A percentile compares a stretch with the other conserved stretches of the same genome.
phyloP scores from a whole-genome alignment of 1,140 invertebrate species.

The Chlorops oryzae region DNA sequence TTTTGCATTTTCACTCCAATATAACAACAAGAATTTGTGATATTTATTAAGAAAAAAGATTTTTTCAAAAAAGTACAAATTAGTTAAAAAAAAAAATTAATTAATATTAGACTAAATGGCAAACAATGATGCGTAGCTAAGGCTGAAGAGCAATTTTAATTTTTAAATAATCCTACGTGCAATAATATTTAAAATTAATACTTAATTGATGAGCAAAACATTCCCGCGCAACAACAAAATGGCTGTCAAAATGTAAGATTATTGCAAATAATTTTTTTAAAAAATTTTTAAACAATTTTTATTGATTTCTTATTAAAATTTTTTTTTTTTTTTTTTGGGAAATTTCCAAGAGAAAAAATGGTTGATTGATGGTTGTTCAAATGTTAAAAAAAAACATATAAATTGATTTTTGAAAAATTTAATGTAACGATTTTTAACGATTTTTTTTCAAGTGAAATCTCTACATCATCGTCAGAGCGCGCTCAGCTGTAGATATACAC shows the following conservation, averaged over 20 bases:
- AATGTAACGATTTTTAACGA: background rate
- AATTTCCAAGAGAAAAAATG: background rate
- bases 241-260: conserved; percentile 21
- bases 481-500: too few relatives aligned
- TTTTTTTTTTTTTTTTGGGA: too few relatives aligned
- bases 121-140: conserved; percentile 16
- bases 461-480: too few relatives aligned
- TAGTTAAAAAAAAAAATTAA: conserved; percentile 14
- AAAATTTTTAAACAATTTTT: too few relatives aligned
- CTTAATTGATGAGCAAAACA: conserved; percentile 8
- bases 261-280: conserved; percentile 2
- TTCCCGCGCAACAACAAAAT: conserved; percentile 18
- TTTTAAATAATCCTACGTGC: conserved; percentile 1
- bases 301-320: too few relatives aligned
- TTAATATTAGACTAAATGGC: background rate
- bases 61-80: conserved; percentile 21
- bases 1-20: too few relatives aligned
- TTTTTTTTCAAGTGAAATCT: too few relatives aligned
- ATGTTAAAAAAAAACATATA: background rate
- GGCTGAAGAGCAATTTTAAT: background rate
- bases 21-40: too few relatives aligned
- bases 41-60: too few relatives aligned
- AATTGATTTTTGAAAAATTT: background rate
- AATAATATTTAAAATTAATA: conserved; percentile 7
- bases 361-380: background rate